Conservation (phyloP, 2,113 vertebrate species). For the Apeltes quadracus region DNA sequence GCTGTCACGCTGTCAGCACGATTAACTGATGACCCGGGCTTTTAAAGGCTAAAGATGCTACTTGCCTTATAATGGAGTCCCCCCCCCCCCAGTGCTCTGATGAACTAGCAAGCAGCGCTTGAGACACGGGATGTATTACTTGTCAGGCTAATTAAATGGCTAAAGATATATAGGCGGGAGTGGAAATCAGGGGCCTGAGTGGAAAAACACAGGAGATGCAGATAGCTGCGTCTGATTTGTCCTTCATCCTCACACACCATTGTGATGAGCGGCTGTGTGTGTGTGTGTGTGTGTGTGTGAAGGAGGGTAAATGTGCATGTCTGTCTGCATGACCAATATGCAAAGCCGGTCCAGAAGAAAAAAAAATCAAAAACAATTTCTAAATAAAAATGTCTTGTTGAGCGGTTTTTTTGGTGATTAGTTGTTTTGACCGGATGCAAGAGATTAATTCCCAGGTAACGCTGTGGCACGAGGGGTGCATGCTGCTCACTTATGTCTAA, state of each 20-base stretch:
- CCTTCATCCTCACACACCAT: conserved; percentile 14
- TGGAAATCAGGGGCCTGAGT: conserved; percentile 52
- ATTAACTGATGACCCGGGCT: conserved; percentile 63
- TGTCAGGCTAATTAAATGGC: conserved; percentile 80
- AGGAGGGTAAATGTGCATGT: conserved; percentile 43
- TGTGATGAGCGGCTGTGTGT: conserved; percentile 41
- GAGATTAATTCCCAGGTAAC: conserved; percentile 56
- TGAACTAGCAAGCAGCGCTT: conserved; percentile 45
- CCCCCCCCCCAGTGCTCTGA: conserved; percentile 43
- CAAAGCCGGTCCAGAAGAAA: conserved; percentile 27
- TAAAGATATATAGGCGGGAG: conserved; percentile 71
- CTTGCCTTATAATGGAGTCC: conserved; percentile 62
- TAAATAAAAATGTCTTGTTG: conserved; percentile 57
- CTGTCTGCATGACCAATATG: conserved; percentile 52
- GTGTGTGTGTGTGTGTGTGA: conserved; percentile 21
- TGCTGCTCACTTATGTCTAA: conserved; percentile 64
- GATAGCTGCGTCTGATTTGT: conserved; percentile 50
- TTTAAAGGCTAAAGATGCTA: conserved; percentile 59
- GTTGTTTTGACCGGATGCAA: conserved; percentile 44
- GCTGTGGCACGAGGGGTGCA: conserved; percentile 26
- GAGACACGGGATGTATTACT: conserved; percentile 75
- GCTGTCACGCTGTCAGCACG: conserved; percentile 39
- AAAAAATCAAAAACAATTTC: conserved; percentile 40
- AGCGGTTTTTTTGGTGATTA: conserved; percentile 48
- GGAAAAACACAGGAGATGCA: conserved; percentile 47